Evolutionary conservation across 2,797 vertebrate species (phyloP).

Genomic region (Megalops cyprinoides): DNA sequence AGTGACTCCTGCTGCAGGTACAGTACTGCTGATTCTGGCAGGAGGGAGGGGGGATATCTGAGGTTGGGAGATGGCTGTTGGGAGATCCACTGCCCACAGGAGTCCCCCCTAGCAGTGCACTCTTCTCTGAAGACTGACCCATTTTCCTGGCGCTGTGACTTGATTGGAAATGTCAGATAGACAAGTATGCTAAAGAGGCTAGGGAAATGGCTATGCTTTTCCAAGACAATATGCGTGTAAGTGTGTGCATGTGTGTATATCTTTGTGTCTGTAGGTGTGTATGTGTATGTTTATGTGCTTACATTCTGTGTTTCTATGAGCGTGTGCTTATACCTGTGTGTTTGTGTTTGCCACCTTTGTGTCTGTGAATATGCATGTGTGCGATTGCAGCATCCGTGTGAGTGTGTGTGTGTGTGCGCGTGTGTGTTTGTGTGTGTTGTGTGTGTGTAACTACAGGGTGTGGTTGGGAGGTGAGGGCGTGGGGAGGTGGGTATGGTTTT

Average conservation of each 20-base stretch:
- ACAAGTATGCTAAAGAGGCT: not conserved
- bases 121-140: not conserved
- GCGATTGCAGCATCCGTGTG: not conserved
- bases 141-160: not conserved
- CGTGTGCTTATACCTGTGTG: not conserved
- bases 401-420: not conserved
- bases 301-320: no score
- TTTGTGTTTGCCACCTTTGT: not conserved
- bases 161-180: conserved; percentile 8
- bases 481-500: not conserved
- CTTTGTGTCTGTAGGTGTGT: no score
- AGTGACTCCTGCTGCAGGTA: not conserved
- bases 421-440: not conserved
- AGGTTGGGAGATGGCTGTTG: not conserved
- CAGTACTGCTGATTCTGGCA: not conserved
- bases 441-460: not conserved
- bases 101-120: conserved; percentile 5
- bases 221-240: not conserved
- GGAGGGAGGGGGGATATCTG: not conserved
- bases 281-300: no score
- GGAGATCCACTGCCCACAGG: not conserved
- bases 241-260: not conserved
- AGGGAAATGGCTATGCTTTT: not conserved
- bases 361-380: not conserved
- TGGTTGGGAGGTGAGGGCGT: not conserved